phyloP scores from a whole-genome alignment of 1,140 invertebrate species.

The Pantala flavescens region DNA sequence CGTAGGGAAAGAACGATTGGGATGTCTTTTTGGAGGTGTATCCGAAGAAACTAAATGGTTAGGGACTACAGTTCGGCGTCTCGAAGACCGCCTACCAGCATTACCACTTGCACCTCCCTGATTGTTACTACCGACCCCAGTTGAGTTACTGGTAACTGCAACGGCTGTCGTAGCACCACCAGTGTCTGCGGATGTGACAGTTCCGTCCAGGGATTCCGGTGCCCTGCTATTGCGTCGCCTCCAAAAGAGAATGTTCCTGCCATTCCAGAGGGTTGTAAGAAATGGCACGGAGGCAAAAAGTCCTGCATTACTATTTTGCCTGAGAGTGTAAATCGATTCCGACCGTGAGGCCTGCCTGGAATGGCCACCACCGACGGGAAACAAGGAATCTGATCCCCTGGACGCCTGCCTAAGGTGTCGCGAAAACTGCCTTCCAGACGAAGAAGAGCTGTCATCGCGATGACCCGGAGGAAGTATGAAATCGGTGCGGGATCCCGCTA shows the following conservation, averaged over 20 bases:
- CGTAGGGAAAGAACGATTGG: constrained; percentile 64
- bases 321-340: constrained; percentile 78
- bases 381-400: constrained; percentile 33
- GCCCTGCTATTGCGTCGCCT: constrained; percentile 18
- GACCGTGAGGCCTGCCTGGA: constrained; percentile 54
- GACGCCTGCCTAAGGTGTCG: constrained; percentile 37
- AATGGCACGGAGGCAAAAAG: constrained; percentile 21
- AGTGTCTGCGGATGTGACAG: background rate
- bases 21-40: constrained; percentile 64
- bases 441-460: constrained; percentile 21
- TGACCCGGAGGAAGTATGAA: constrained; percentile 60
- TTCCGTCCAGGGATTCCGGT: background rate
- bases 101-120: constrained; percentile 7
- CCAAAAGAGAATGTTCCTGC: constrained; percentile 29
- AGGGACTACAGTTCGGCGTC: constrained; percentile 59
- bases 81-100: constrained; percentile 47
- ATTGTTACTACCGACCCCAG: background rate
- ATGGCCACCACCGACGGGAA: constrained; percentile 36
- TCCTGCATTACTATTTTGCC: constrained; percentile 54
- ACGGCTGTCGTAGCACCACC: background rate
- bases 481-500: constrained; percentile 72
- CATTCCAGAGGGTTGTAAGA: background rate
- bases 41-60: constrained; percentile 72
- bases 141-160: background rate
- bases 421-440: constrained; percentile 22